These are phyloP conservation scores for Anolis apletophallus DNA, from an alignment of 2,797 vertebrate species.

Conservation along the genomic window DNA sequence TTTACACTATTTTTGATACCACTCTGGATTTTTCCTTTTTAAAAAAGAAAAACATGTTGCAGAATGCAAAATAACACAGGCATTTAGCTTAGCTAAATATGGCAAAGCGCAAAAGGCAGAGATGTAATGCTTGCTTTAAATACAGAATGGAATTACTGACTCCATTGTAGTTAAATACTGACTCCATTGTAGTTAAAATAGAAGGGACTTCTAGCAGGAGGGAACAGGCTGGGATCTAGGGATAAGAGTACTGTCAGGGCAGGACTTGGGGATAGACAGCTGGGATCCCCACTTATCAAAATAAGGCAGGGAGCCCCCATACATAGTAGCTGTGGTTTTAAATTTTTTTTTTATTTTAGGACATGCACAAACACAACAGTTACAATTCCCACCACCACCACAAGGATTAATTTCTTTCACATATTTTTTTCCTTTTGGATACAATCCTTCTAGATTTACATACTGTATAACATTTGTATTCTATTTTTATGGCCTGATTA, in stretches of 20 bases:
- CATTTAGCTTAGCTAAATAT: constrained; percentile 59
- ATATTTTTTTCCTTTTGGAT: no score
- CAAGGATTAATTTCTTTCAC: no score
- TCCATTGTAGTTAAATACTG: neutral
- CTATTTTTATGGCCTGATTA: no score
- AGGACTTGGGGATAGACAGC: neutral
- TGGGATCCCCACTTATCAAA: neutral
- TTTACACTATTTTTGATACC: constrained; percentile 82
- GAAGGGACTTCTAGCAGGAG: neutral
- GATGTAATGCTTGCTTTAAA: constrained; percentile 24
- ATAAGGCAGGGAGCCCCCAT: neutral
- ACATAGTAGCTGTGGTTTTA: neutral
- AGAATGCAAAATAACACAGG: constrained; percentile 67
- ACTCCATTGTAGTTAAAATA: neutral
- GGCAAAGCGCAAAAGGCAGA: constrained; percentile 37
- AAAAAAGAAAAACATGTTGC: constrained; percentile 80
- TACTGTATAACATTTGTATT: no score
- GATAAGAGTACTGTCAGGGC: neutral
- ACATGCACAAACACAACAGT: no score
- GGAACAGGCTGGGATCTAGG: neutral
- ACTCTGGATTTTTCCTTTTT: constrained; percentile 60
- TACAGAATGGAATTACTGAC: constrained; percentile 5
- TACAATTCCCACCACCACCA: no score
- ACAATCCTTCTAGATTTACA: no score
- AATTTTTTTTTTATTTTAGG: no score